These are phyloP conservation scores for Hypsibius dujardini DNA, from an alignment of 1,140 invertebrate species.

Conservation along the genomic window DNA sequence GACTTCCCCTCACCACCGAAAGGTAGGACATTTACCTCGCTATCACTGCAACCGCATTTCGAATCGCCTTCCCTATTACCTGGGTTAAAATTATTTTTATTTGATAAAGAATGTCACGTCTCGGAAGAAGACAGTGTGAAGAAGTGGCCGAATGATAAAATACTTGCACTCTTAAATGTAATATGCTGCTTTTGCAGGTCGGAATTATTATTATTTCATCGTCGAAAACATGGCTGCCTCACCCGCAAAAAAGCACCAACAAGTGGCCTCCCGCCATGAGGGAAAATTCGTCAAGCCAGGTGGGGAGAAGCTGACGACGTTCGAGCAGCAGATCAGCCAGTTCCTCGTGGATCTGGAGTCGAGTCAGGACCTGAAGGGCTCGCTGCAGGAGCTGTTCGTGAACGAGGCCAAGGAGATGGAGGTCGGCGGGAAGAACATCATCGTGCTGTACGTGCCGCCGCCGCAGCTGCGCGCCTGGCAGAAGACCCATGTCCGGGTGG, in stretches of 20 bases:
- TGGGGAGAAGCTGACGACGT: conserved; percentile 68
- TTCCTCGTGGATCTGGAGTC: conserved; percentile 78
- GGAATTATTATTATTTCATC: background rate
- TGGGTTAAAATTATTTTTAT: no score
- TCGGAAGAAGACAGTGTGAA: background rate
- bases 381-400: conserved; percentile 83
- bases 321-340: conserved; percentile 68
- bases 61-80: no score
- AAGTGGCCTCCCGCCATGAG: conserved; percentile 2
- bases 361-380: conserved; percentile 87
- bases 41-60: no score
- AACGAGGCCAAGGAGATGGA: conserved; percentile 91
- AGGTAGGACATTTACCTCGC: no score
- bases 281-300: conserved; percentile 74
- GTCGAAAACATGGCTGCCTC: background rate
- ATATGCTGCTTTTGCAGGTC: background rate
- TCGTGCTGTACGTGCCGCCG: conserved; percentile 96
- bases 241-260: background rate
- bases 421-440: conserved; percentile 67
- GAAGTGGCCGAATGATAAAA: no score
- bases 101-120: background rate
- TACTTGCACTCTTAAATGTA: no score
- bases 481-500: conserved; percentile 85
- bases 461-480: conserved; percentile 91
- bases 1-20: no score